A percentile compares a stretch with the other conserved stretches of the same genome.
Conservation (phyloP, 2,888 invertebrate species). For the Drosophila neotestacea region DNA sequence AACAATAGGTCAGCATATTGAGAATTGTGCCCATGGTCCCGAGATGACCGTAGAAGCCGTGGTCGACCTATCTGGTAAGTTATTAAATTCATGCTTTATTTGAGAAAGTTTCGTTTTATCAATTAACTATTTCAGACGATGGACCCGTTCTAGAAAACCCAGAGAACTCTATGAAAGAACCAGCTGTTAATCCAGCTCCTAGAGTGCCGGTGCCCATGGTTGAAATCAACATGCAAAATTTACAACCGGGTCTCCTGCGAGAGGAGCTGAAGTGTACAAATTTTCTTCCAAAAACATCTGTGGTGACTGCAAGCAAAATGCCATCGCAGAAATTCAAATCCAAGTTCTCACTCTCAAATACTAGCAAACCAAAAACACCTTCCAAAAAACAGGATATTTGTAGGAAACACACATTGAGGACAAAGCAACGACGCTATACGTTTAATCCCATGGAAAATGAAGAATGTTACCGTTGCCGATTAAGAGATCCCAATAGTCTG, state of each 20-base stretch:
- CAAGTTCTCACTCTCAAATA: neutral
- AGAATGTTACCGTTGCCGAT: constrained; percentile 47
- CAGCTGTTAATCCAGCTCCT: neutral
- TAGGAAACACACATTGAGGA: constrained; percentile 13
- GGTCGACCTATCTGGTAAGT: constrained; percentile 37
- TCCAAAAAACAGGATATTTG: neutral
- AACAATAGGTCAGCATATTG: neutral
- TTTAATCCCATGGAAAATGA: neutral
- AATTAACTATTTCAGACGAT: constrained; percentile 37
- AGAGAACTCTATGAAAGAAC: neutral
- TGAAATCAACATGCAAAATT: constrained; percentile 64
- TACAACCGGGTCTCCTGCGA: constrained; percentile 44
- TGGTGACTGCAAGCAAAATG: neutral
- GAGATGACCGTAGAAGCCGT: neutral
- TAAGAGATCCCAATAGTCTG: constrained; percentile 26
- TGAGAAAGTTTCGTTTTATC: neutral
- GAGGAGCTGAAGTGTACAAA: constrained; percentile 41
- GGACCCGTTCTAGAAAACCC: constrained; percentile 2
- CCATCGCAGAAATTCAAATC: neutral
- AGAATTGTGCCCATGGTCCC: neutral
- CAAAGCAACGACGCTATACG: neutral
- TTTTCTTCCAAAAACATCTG: constrained; percentile 9
- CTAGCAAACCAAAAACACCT: neutral
- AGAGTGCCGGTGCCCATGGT: constrained; percentile 59
- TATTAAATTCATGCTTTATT: neutral